phyloP scores from a whole-genome alignment of 2,797 vertebrate genomes.

The Eurystomus glaucurus region DNA sequence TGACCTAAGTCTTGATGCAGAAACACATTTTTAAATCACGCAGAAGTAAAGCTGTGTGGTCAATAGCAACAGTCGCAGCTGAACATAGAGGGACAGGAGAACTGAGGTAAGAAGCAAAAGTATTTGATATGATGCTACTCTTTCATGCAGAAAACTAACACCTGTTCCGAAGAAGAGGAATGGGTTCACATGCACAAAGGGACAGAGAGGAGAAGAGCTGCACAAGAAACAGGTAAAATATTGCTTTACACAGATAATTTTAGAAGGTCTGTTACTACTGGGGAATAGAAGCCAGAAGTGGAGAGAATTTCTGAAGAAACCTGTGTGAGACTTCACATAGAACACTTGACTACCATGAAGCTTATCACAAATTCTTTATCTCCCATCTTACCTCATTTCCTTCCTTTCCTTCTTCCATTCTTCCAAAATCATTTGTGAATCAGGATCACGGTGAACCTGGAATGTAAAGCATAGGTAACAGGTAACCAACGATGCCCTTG shows the following conservation, averaged over 20 bases:
- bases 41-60: background rate
- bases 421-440: slow-evolving; percentile 91
- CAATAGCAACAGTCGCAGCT: background rate
- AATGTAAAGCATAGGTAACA: background rate
- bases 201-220: background rate
- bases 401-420: slow-evolving; percentile 96
- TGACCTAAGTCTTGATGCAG: background rate
- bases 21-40: background rate
- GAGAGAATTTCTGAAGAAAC: background rate
- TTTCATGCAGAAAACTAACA: background rate
- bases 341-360: background rate
- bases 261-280: background rate
- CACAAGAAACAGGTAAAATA: background rate
- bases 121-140: background rate
- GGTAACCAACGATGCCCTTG: background rate
- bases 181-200: background rate
- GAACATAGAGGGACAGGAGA: background rate
- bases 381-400: slow-evolving; percentile 88
- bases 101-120: background rate
- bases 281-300: background rate
- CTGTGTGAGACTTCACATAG: background rate
- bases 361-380: background rate
- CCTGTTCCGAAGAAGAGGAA: background rate
- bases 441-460: slow-evolving; percentile 92
- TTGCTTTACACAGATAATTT: background rate